Conservation (phyloP, 2,797 vertebrate species). For the Agapornis canus region DNA sequence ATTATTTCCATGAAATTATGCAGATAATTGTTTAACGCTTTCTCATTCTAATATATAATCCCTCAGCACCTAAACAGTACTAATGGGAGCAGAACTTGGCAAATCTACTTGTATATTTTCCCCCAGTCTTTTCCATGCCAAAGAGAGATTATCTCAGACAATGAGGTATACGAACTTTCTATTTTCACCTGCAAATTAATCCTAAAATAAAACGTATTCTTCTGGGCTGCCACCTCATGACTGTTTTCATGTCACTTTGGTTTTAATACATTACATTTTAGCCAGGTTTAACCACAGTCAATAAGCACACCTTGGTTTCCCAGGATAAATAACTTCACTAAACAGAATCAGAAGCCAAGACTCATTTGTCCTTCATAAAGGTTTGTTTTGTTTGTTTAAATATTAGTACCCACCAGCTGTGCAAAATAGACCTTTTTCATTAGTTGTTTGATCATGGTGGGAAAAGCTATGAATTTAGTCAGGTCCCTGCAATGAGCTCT, state of each 20-base stretch:
- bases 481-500: conserved; percentile 54
- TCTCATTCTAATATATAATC: not conserved
- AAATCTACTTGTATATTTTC: not conserved
- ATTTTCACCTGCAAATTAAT: not conserved
- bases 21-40: conserved; percentile 29
- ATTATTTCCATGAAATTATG: not conserved
- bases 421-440: conserved; percentile 56
- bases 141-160: not conserved
- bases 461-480: conserved; percentile 74
- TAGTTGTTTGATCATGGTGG: conserved; percentile 51
- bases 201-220: not conserved
- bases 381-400: conserved; percentile 61
- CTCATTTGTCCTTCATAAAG: conserved; percentile 22
- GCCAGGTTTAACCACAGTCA: not conserved
- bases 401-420: conserved; percentile 52
- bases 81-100: conserved; percentile 16
- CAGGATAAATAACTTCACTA: not conserved
- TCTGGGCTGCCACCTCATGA: not conserved
- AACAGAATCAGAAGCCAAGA: not conserved
- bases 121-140: not conserved
- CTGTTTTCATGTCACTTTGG: not conserved
- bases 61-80: not conserved
- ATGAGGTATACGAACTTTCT: not conserved
- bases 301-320: not conserved
- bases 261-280: not conserved